Percentiles rank a stretch among this genome's conserved stretches.
These are phyloP conservation scores for Lethocerus indicus DNA, from an alignment of 1,140 invertebrate genomes.

Conservation along the genomic window DNA sequence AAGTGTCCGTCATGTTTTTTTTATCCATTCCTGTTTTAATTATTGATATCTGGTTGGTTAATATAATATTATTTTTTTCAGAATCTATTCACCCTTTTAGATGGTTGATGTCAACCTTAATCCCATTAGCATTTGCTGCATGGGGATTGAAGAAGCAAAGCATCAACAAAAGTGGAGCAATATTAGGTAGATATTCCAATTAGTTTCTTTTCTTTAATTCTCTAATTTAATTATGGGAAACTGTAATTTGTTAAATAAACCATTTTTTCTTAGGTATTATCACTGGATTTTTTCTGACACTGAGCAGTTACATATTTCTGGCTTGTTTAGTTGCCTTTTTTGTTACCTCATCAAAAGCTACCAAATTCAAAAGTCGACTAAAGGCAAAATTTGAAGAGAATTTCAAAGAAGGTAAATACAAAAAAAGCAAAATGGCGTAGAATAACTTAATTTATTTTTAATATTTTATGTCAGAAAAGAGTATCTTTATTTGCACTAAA, in stretches of 20 bases:
- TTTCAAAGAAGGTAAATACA: conserved; percentile 60
- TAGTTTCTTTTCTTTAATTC: neutral
- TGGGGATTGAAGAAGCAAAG: conserved; percentile 49
- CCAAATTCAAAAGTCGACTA: conserved; percentile 48
- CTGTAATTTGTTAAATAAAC: too few relatives aligned
- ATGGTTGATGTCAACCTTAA: conserved; percentile 49
- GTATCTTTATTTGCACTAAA: too few relatives aligned
- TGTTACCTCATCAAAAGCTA: conserved; percentile 61
- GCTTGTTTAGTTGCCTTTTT: conserved; percentile 61
- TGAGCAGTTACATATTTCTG: conserved; percentile 63
- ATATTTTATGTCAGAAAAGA: too few relatives aligned
- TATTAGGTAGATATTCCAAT: conserved; percentile 34
- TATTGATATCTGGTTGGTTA: too few relatives aligned
- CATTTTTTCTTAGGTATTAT: too few relatives aligned
- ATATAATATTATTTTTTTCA: too few relatives aligned
- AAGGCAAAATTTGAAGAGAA: conserved; percentile 63
- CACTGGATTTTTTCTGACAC: conserved; percentile 61
- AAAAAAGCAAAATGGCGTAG: too few relatives aligned
- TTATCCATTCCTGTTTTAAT: too few relatives aligned
- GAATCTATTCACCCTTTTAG: conserved; percentile 52
- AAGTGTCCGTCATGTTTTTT: too few relatives aligned
- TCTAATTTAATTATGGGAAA: neutral
- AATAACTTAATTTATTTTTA: too few relatives aligned
- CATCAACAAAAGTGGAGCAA: conserved; percentile 47
- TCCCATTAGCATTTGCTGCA: conserved; percentile 44